Evolutionary conservation across 2,797 vertebrate species (phyloP).

Genomic region (Pipistrellus kuhlii): DNA sequence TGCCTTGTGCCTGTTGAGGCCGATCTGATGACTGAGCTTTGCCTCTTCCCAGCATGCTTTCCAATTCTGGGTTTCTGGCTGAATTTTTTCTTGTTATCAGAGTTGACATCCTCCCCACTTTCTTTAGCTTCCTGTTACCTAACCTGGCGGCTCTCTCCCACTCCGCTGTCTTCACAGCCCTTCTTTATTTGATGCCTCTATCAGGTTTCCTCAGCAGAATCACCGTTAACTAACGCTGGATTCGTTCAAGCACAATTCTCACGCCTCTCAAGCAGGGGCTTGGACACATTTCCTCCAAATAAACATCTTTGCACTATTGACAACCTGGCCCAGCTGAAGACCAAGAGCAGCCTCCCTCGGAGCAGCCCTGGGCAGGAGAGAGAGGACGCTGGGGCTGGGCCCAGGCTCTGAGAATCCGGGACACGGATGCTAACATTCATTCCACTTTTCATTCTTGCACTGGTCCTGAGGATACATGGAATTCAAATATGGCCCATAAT

Average conservation of each 20-base stretch:
- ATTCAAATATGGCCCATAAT: constrained; percentile 51
- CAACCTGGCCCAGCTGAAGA: neutral
- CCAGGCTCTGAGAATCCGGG: neutral
- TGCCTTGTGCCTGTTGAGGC: neutral
- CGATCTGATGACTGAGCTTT: neutral
- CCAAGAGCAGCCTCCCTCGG: neutral
- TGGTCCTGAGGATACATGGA: constrained; percentile 5
- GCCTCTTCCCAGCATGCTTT: neutral
- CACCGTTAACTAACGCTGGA: neutral
- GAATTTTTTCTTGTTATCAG: neutral
- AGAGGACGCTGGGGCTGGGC: neutral
- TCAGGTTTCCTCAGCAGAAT: neutral
- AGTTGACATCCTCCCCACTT: neutral
- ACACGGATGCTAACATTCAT: neutral
- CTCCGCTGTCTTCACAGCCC: neutral
- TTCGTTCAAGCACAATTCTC: neutral
- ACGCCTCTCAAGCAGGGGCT: neutral
- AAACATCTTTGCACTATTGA: neutral
- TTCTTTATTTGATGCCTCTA: neutral
- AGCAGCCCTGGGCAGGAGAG: neutral
- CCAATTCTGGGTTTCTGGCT: neutral
- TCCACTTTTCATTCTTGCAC: constrained; percentile 9
- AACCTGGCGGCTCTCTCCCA: too few relatives aligned
- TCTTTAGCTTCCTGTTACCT: neutral
- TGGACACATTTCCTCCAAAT: neutral